Evolutionary conservation across 2,113 vertebrate genomes (phyloP).

Genomic region (Hiodon alosoides): DNA sequence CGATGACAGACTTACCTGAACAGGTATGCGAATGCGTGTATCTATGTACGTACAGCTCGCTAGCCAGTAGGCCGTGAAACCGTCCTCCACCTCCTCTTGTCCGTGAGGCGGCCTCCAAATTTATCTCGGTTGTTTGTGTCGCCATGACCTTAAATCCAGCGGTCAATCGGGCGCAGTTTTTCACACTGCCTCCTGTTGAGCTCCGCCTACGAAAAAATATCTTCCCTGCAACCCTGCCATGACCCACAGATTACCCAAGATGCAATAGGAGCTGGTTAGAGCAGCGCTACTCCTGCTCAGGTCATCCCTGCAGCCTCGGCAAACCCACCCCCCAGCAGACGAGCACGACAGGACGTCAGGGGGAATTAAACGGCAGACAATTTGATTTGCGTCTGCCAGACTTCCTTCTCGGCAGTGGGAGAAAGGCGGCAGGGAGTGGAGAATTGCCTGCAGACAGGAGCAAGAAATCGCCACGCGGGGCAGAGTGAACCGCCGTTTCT

Average conservation of each 20-base stretch:
- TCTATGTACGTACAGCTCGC: not conserved
- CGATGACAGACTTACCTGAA: no score
- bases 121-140: no score
- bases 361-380: constrained; percentile 55
- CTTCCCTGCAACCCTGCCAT: no score
- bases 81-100: not conserved
- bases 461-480: not conserved
- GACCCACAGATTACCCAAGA: no score
- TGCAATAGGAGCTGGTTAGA: no score
- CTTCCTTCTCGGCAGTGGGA: constrained; percentile 41
- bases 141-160: no score
- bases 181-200: no score
- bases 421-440: constrained; percentile 41
- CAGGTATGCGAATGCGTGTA: not conserved
- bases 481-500: not conserved
- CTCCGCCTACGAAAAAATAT: no score
- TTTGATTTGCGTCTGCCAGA: constrained; percentile 62
- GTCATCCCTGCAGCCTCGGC: not conserved
- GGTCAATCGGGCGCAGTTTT: no score
- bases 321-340: not conserved
- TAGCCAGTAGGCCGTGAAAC: not conserved
- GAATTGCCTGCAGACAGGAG: constrained; percentile 37
- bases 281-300: not conserved
- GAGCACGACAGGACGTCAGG: constrained; percentile 33
- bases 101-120: not conserved